Evolutionary conservation across 2,113 vertebrate genomes (phyloP), one percentile per base, ranked within the genome.

Genomic region (Sturnira hondurensis): DNA sequence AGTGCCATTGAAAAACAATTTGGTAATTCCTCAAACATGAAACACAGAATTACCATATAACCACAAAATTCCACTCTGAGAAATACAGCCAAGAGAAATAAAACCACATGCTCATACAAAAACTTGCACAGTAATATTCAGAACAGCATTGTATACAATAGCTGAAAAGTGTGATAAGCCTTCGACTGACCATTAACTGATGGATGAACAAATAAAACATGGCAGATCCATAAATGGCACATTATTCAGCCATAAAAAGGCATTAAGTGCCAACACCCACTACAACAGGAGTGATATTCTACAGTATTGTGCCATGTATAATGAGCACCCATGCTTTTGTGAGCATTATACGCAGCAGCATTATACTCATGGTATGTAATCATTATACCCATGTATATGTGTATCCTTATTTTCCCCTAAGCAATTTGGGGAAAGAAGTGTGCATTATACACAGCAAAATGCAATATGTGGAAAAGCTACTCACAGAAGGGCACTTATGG

Each of bases 1-100:
- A 70, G 24, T 45, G 31, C 74, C 31, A 33, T 47, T 87, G 56
- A 20, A 93, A 95, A 92, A 36, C 33, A 86, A 6, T 36, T 54
- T 76, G 80, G 56, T 45, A 80, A 24, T 76, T 80, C 28, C 20
- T 20, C 47, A 70, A 43, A 43, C 26, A 68, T 31, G 63, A 87
- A 70, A 56, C 13, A 71, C 0, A 63, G 33, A 81, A 41, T 47
- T 83, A 58, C 20, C 50, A 52, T 31, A 8, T 73, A 76, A 56
- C 31, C 43, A 43, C 73, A n/a, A 47, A 68, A 68, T 50, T 77
- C 58, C 14, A 36, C 67, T 87, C 52, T 14, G 43, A 86, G 50
- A 41, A 41, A 58, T 31, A 43, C 3, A 38, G 16, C 50, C n/a
- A 58, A 56, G 47, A 89, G 77, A 81, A 91, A 28, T 1, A 15